Evolutionary conservation across 2,797 vertebrate species (phyloP), one percentile per base, ranked within the genome.

Genomic region (Setipinna tenuifilis): DNA sequence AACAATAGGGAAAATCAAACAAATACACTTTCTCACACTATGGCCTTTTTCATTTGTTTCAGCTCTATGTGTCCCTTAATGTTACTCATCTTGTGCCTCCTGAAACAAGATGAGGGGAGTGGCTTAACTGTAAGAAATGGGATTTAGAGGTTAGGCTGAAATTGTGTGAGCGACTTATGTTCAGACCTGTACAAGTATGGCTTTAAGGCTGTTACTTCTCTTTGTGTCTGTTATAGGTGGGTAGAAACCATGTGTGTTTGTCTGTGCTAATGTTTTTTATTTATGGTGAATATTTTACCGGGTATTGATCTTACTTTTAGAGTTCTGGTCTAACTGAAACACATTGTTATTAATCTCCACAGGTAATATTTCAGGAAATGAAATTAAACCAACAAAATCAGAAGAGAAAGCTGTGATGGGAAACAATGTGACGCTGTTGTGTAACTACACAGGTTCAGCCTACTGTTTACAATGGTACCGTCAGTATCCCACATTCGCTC

Each of bases 381-480:
- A 57, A 0, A 57, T 57, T 57, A 57, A 57, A 57, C 11, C 54
- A 14, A 14, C 9, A 14, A 14, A 57, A 14, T 17, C 12, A 57
- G 54, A 57, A 57, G 17, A 57, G 54, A 57, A 57, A 16, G 17
- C 2, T 14, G 54, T 57, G 54, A 57, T 17, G 17, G 54, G 17
- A 57, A 17, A 17, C 35, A 41, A 41, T 41, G 35, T 41, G 35
- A 41, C 5, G 35, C 35, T 41, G 35, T 41, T 41, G 35, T 82
- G 81, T 82, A 23, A 82, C n/a, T 82, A 82, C 81, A 82, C 9
- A 11, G 11, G 25, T n/a, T 41, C 10, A 23, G 0, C 0, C 46
- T 44, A 7, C 25, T 1, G 0, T 6, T 2, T 86, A 11, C 10
- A 35, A n/a, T 86, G 85, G 85, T 81, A 84, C 23, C 83, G 35